These are phyloP conservation scores for Gorsachius magnificus DNA, from an alignment of 2,797 vertebrate genomes.

Conservation along the genomic window DNA sequence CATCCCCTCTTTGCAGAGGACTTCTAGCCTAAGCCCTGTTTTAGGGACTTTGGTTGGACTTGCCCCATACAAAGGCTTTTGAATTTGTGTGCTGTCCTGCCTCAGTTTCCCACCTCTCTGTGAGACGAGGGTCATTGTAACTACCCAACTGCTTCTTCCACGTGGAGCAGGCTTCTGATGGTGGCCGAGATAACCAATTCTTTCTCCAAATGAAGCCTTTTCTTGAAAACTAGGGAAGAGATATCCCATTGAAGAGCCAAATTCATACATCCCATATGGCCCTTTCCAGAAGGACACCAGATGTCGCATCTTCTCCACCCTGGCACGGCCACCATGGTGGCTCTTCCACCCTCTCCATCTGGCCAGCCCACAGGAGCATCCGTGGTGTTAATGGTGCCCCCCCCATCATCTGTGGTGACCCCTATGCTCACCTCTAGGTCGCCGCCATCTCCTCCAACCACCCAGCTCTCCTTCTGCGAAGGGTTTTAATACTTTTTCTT, in stretches of 20 bases:
- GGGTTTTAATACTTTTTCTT: constrained; percentile 43
- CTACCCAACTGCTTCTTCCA: fast-evolving
- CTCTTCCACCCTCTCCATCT: background rate
- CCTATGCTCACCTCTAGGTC: background rate
- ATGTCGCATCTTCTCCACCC: background rate
- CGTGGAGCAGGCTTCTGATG: fast-evolving
- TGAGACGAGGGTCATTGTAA: background rate
- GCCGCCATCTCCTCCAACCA: background rate
- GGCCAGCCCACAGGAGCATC: background rate
- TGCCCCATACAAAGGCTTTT: background rate
- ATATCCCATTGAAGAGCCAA: background rate
- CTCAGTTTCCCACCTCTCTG: background rate
- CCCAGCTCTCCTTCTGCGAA: background rate
- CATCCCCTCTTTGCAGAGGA: background rate
- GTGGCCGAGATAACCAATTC: background rate
- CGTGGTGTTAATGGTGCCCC: fast-evolving
- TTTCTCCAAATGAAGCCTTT: background rate
- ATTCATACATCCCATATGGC: background rate
- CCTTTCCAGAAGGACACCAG: background rate
- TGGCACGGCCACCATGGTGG: fast-evolving
- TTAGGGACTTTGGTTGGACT: background rate
- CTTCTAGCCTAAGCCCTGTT: background rate
- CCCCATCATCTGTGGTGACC: background rate
- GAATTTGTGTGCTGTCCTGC: background rate
- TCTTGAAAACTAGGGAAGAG: background rate